phyloP scores from a whole-genome alignment of 1,140 invertebrate genomes.

The Drosophila truncata region DNA sequence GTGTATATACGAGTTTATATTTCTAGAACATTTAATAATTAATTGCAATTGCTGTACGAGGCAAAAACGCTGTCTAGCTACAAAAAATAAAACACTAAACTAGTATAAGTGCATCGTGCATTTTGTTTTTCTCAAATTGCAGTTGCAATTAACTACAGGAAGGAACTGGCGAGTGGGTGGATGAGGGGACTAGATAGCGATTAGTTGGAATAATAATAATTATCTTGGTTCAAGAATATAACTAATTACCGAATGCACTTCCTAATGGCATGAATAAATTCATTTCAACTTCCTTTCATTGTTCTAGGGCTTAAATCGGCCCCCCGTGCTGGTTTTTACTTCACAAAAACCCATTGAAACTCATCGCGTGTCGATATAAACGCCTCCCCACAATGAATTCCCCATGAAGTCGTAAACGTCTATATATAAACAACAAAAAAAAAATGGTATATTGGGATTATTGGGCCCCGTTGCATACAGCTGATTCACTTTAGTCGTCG shows the following conservation, averaged over 20 bases:
- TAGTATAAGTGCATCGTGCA: slow-evolving; percentile 20
- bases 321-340: not conserved
- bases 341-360: slow-evolving; percentile 25
- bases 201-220: slow-evolving; percentile 60
- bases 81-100: slow-evolving; percentile 17
- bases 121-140: slow-evolving; percentile 43
- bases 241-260: slow-evolving; percentile 24
- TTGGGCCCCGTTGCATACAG: slow-evolving; percentile 57
- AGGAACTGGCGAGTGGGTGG: not conserved
- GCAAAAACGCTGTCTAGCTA: slow-evolving; percentile 5
- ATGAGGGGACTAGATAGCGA: no score
- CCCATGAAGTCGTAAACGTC: slow-evolving; percentile 19
- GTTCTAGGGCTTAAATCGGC: not conserved
- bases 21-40: slow-evolving; percentile 32
- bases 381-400: slow-evolving; percentile 23
- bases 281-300: slow-evolving; percentile 27
- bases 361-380: slow-evolving; percentile 42
- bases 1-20: slow-evolving; percentile 15
- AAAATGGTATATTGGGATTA: slow-evolving; percentile 16
- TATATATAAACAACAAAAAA: slow-evolving; percentile 15
- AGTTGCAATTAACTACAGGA: slow-evolving; percentile 27
- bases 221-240: slow-evolving; percentile 27
- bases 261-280: slow-evolving; percentile 6
- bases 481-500: slow-evolving; percentile 53
- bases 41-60: slow-evolving; percentile 35